These are phyloP conservation scores for Ctenicera cuprea DNA, from an alignment of 2,888 invertebrate species.

Conservation along the genomic window DNA sequence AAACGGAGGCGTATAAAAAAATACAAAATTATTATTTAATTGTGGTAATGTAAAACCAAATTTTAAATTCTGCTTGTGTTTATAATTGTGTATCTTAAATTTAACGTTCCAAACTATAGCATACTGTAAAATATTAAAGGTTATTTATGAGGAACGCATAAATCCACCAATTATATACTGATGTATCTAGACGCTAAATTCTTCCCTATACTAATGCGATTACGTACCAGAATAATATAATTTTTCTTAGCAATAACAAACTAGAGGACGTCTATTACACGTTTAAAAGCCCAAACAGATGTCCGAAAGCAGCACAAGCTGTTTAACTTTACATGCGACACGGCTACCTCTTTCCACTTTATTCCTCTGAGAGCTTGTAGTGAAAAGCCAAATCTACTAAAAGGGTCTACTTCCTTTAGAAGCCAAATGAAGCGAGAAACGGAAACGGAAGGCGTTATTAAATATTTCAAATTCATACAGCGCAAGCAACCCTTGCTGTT, in stretches of 20 bases:
- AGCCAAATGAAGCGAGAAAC: conserved; percentile 31
- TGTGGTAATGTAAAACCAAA: too few species aligned
- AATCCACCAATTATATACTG: too few species aligned
- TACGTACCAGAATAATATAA: too few species aligned
- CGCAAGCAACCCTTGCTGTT: conserved; percentile 7
- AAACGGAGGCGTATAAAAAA: too few species aligned
- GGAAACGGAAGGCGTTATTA: conserved; percentile 31
- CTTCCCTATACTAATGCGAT: too few species aligned
- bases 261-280: background rate
- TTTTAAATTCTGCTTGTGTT: too few species aligned
- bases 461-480: conserved; percentile 36
- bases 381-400: conserved; percentile 37
- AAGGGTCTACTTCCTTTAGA: conserved; percentile 37
- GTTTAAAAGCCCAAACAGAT: conserved; percentile 4
- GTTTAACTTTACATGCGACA: conserved; percentile 22
- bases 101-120: too few species aligned
- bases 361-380: conserved; percentile 16
- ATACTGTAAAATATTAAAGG: too few species aligned
- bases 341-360: conserved; percentile 30
- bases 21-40: too few species aligned
- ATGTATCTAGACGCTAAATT: too few species aligned
- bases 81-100: too few species aligned
- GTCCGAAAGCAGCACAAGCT: background rate
- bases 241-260: background rate
- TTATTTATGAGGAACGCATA: too few species aligned